Evolutionary conservation across 1,140 invertebrate species (phyloP), one percentile per base, ranked within the genome.

Genomic region (Orchesella cincta): DNA sequence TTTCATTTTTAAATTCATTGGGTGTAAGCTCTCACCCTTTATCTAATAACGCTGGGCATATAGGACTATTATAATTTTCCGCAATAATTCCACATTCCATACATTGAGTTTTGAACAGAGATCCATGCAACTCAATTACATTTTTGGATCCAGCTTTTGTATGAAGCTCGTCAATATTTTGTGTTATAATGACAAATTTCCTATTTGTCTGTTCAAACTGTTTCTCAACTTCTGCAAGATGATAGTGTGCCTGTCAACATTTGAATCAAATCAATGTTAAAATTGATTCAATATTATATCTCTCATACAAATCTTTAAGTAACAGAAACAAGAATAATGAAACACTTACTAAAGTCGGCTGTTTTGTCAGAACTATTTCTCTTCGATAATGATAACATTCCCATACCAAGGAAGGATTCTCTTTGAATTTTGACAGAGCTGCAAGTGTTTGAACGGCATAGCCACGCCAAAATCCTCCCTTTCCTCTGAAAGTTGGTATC

Each of bases 81-180:
- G 86, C 84, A 5, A 95, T 87, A 77, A 90, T 85, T 83, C 88
- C 88, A 85, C 94, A 96, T 3, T 39, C 28, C 0, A 89, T 91
- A 83, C 94, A 96, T 73, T 89, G 87, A 23, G 93, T 93, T 86
- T 91, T 92, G 81, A 90, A 94, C 16, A 96, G 86, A 78, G 91
- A 92, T 28, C 91, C 95, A 87, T 98, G 95, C 23, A 98, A 88
- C 85, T 97, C 95, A 8, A 95, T 86, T 2, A 97, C 85, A 82
- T 93, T 90, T 78, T 89, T 86, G 26, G 93, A 91, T 1, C 95
- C 95, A 23, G 95, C 94, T 84, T 88, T 90, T 75, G 87, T 87
- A 87, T 97, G 95, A 18, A 97, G 86, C 51, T 92, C 92, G 87
- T 97, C 96, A 64, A 97, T 93, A 89, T 98, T 98, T 86, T 97